phyloP scores from a whole-genome alignment of 2,888 invertebrate species.

The Ashinkailepas kermadecensis region DNA sequence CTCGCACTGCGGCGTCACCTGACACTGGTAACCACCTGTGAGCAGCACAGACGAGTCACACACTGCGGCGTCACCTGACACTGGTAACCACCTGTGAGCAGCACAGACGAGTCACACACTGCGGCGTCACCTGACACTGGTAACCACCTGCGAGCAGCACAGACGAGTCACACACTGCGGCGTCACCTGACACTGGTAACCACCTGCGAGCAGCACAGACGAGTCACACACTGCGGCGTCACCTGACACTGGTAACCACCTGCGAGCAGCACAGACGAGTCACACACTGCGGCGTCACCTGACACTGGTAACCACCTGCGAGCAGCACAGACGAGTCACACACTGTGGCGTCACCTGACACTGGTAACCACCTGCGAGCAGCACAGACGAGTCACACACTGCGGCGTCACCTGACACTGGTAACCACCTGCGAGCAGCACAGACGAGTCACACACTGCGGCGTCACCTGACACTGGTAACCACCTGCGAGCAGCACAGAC shows the following conservation, averaged over 20 bases:
- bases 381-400: background rate
- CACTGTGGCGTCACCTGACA: background rate
- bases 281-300: no score
- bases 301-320: background rate
- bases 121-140: background rate
- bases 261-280: no score
- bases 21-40: background rate
- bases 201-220: background rate
- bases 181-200: background rate
- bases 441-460: no score
- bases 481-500: background rate
- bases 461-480: background rate
- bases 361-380: background rate
- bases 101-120: background rate
- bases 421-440: background rate
- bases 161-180: background rate
- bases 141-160: background rate
- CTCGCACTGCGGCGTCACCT: background rate
- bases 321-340: background rate
- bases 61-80: no score
- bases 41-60: no score
- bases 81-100: background rate
- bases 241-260: background rate
- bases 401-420: slow-evolving; percentile 2
- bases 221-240: background rate